Conservation (phyloP, 2,888 invertebrate genomes). For the Palloptera scutellata region DNA sequence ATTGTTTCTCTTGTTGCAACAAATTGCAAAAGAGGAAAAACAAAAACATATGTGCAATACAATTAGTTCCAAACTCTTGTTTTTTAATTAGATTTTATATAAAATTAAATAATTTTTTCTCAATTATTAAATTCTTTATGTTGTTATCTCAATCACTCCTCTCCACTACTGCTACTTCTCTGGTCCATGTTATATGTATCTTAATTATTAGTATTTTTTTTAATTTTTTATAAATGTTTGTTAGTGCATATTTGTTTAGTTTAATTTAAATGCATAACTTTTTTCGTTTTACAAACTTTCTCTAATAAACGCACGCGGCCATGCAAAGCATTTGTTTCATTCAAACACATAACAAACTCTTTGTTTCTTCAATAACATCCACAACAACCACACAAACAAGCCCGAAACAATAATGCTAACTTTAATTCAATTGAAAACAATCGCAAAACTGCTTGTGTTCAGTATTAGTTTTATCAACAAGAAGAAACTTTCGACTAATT, state of each 20-base stretch:
- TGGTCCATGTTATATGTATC: background rate
- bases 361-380: background rate
- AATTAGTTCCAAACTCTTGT: too few relatives aligned
- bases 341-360: background rate
- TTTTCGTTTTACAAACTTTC: background rate
- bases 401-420: background rate
- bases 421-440: slow-evolving; percentile 11
- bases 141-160: background rate
- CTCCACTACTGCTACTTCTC: background rate
- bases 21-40: too few relatives aligned
- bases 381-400: background rate
- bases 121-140: background rate
- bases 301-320: slow-evolving; percentile 10
- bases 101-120: background rate
- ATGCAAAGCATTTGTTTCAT: background rate
- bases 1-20: too few relatives aligned
- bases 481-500: background rate
- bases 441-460: slow-evolving; percentile 53
- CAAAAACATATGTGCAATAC: too few relatives aligned
- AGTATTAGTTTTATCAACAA: slow-evolving; percentile 51
- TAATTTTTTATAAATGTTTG: background rate
- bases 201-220: background rate
- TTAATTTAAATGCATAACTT: too few relatives aligned
- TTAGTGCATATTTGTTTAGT: too few relatives aligned
- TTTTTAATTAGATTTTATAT: too few relatives aligned